phyloP scores from a whole-genome alignment of 2,888 invertebrate genomes.

The Atherix ibis region DNA sequence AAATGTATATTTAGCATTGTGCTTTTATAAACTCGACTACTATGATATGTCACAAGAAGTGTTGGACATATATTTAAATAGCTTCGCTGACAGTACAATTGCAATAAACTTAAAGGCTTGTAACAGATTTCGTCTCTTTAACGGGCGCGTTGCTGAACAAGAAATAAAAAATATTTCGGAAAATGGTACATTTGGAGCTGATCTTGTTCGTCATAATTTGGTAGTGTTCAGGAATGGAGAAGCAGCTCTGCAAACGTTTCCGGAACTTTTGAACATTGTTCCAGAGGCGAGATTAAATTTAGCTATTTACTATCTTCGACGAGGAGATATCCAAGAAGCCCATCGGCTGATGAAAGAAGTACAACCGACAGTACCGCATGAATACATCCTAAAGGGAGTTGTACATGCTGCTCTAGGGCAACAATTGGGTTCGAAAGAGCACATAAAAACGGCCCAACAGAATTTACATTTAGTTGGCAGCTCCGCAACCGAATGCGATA shows the following conservation, averaged over 20 bases:
- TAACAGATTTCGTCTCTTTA: conserved; percentile 65
- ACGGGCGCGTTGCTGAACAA: conserved; percentile 86
- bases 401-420: conserved; percentile 89
- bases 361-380: conserved; percentile 85
- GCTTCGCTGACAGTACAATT: conserved; percentile 83
- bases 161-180: conserved; percentile 70
- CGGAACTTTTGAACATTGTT: conserved; percentile 82
- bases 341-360: conserved; percentile 76
- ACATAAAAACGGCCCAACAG: conserved; percentile 87
- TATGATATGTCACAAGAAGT: conserved; percentile 97
- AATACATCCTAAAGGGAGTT: conserved; percentile 92
- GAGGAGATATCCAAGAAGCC: conserved; percentile 78
- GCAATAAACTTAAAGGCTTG: conserved; percentile 84
- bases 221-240: conserved; percentile 91
- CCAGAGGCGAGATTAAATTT: conserved; percentile 93
- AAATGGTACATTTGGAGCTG: conserved; percentile 71
- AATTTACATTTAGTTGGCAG: conserved; percentile 94
- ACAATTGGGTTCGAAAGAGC: conserved; percentile 78
- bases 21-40: conserved; percentile 96
- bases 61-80: conserved; percentile 80
- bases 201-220: conserved; percentile 85
- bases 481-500: conserved; percentile 93
- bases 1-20: conserved; percentile 93
- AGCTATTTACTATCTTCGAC: conserved; percentile 83
- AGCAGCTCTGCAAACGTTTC: conserved; percentile 79